Evolutionary conservation across 1,140 invertebrate genomes (phyloP), one percentile per base, ranked within the genome.

Genomic region (Paralvinella palmiformis): DNA sequence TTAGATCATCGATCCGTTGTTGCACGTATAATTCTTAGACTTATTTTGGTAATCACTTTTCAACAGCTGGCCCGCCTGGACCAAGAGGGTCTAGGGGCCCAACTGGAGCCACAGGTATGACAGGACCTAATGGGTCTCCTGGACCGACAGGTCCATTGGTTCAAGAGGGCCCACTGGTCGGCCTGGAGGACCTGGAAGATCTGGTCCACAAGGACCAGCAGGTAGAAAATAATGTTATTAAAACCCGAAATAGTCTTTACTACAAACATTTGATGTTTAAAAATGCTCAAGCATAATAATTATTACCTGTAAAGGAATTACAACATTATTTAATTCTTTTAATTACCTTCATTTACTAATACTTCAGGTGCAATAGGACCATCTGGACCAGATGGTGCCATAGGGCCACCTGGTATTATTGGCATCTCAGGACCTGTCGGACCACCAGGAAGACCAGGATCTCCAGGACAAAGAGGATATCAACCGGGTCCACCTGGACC

Each of bases 391-490:
- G 37, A 37, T 52, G 60, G 60, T 1, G 41, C 45, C 6, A 27
- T 20, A 31, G 60, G 60, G n/a, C 37, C 37, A 41, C n/a, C 37
- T 29, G 7, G 55, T 35, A 31, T 17, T 17, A 20, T 22, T 20
- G 24, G 36, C 17, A 20, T 37, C 17, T 7, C 58, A 37, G 58
- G 58, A 22, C 22, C 53, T 1, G 27, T 31, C 10, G 53, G 53
- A 56, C 6, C 53, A 29, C 6, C 6, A 29, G 59, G 59, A 45
- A 20, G 50, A 20, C 22, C 59, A 22, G 59, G 59, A 61, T 20
- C 13, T 24, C 45, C n/a, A 36, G 57, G 57, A 3, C 57, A 59
- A 36, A 17, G 32, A 37, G 57, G 57, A n/a, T n/a, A n/a, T n/a
- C 35, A 1, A 32, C 1, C 15, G 22, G 48, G 48, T n/a, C 36